Percentiles rank a stretch among this genome's conserved stretches.
Evolutionary conservation across 37 sponge, comb jelly and placozoan species (phyloP).

Genomic region (Lycopodina hypogea): DNA sequence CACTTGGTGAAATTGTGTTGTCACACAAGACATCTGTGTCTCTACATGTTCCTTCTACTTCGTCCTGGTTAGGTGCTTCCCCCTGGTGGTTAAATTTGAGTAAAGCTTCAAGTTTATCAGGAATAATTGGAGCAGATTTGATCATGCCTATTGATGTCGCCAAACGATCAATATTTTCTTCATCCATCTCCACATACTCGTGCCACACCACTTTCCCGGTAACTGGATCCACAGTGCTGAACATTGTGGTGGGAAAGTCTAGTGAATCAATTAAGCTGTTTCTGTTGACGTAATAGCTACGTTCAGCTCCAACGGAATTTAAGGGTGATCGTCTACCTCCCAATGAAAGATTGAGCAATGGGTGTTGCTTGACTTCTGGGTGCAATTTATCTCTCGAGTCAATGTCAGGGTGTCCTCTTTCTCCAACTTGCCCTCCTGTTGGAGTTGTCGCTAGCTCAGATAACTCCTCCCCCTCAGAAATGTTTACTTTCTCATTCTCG

Average conservation of each 20-base stretch:
- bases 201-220: constrained; percentile 17
- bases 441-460: background rate
- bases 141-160: background rate
- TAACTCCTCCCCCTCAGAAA: background rate
- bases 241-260: background rate
- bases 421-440: too few relatives aligned
- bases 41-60: background rate
- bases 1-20: background rate
- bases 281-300: constrained; percentile 10
- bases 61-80: background rate
- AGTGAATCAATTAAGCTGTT: background rate
- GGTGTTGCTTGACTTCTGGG: background rate
- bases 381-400: too few relatives aligned
- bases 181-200: constrained; percentile 40
- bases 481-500: background rate
- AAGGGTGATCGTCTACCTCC: background rate
- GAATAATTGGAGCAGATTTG: constrained; percentile 1
- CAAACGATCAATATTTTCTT: constrained; percentile 5
- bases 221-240: background rate
- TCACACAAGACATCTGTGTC: background rate
- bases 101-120: background rate
- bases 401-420: too few relatives aligned
- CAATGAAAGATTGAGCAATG: constrained; percentile 1
- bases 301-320: background rate
- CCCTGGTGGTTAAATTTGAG: background rate